Percentiles rank a stretch among this genome's conserved stretches.
Conservation (phyloP, 2,888 invertebrate genomes). For the Erebia ligea region DNA sequence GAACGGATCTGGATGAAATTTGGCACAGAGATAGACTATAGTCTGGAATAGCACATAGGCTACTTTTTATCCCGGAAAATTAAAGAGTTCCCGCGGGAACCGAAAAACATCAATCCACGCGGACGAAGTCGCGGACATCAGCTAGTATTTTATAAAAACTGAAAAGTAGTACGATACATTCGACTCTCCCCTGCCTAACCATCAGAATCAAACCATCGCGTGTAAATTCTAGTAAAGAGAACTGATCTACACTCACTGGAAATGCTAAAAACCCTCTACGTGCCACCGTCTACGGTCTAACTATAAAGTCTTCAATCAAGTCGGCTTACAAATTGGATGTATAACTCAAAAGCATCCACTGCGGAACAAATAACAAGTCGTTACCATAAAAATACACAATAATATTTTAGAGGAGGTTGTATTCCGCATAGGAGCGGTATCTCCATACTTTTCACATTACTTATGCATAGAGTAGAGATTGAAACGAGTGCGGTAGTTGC, state of each 20-base stretch:
- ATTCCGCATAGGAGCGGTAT: constrained; percentile 67
- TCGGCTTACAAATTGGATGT: constrained; percentile 26
- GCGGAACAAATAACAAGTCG: constrained; percentile 64
- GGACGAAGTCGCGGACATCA: too few species aligned
- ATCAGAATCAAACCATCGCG: background rate
- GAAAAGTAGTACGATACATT: background rate
- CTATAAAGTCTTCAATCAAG: constrained; percentile 12
- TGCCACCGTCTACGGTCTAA: background rate
- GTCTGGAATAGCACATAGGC: too few species aligned
- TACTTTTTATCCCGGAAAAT: too few species aligned
- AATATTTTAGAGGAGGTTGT: constrained; percentile 73
- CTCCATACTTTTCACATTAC: constrained; percentile 81
- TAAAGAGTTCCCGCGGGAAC: too few species aligned
- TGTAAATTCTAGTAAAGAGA: background rate
- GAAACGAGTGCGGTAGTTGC: constrained; percentile 75
- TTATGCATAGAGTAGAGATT: constrained; percentile 82
- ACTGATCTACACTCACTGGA: background rate
- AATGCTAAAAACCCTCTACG: constrained; percentile 2
- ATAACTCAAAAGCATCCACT: constrained; percentile 32
- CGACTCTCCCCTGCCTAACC: background rate
- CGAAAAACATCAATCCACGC: too few species aligned
- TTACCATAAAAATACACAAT: constrained; percentile 76
- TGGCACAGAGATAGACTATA: too few species aligned
- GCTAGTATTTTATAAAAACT: too few species aligned
- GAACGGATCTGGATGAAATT: too few species aligned